Evolutionary conservation across 2,888 invertebrate genomes (phyloP).

Genomic region (Orthosia incerta): DNA sequence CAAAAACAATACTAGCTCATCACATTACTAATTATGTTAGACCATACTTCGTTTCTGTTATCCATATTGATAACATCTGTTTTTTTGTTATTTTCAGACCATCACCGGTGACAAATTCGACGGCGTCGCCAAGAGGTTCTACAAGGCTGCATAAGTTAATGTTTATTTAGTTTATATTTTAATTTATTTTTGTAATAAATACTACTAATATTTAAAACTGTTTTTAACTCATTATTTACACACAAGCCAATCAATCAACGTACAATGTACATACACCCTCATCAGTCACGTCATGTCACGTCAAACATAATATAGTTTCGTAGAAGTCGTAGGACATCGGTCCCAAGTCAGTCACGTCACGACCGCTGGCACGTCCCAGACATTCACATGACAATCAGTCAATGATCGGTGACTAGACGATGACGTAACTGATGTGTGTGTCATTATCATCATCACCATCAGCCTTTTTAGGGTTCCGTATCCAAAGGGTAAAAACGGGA

Average conservation of each 20-base stretch:
- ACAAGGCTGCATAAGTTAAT: constrained; percentile 65
- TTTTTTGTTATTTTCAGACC: constrained; percentile 65
- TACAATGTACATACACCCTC: neutral
- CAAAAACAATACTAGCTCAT: neutral
- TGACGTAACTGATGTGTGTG: too few species aligned
- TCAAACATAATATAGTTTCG: too few species aligned
- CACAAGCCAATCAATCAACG: neutral
- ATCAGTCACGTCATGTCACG: too few species aligned
- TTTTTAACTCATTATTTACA: neutral
- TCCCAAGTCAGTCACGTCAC: too few species aligned
- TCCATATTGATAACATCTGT: neutral
- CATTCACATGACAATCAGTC: too few species aligned
- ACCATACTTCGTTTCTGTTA: constrained; percentile 2
- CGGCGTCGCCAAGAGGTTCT: constrained; percentile 70
- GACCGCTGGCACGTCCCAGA: too few species aligned
- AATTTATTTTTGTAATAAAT: constrained; percentile 57
- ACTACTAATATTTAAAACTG: constrained; percentile 18
- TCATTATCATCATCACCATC: too few species aligned
- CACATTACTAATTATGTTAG: neutral
- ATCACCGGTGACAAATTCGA: constrained; percentile 67
- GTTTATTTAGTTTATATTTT: constrained; percentile 38
- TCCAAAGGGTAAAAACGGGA: too few species aligned
- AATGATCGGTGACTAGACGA: too few species aligned
- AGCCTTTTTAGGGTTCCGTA: too few species aligned
- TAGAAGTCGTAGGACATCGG: too few species aligned